These are phyloP conservation scores for Tragelaphus scriptus DNA, from an alignment of 2,113 vertebrate species.

Conservation along the genomic window DNA sequence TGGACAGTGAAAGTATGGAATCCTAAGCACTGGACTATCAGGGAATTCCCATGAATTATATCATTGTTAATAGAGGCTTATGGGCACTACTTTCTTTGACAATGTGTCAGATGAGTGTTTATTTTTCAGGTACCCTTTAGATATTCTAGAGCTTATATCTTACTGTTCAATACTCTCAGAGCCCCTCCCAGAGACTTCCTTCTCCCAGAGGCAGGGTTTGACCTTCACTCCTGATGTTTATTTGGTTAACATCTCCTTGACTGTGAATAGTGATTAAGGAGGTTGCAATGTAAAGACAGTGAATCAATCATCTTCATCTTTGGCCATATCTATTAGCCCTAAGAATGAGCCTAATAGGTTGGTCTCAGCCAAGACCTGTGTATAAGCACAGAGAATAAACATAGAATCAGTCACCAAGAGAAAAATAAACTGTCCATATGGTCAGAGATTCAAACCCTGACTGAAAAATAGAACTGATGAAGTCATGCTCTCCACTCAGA, in stretches of 20 bases:
- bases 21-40: neutral
- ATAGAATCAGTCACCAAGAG: conserved; percentile 84
- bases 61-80: conserved; percentile 81
- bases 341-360: conserved; percentile 90
- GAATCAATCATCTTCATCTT: conserved; percentile 79
- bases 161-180: conserved; percentile 84
- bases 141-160: conserved; percentile 89
- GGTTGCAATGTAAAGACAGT: conserved; percentile 88
- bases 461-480: conserved; percentile 93
- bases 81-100: conserved; percentile 88
- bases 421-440: conserved; percentile 89
- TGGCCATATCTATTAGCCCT: conserved; percentile 82
- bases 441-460: conserved; percentile 93
- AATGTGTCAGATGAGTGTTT: conserved; percentile 87
- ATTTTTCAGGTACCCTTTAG: conserved; percentile 86
- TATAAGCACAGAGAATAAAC: conserved; percentile 84
- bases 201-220: conserved; percentile 90
- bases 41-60: conserved; percentile 72
- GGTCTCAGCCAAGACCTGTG: conserved; percentile 84
- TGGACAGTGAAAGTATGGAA: neutral
- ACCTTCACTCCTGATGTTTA: conserved; percentile 92
- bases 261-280: conserved; percentile 91
- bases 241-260: conserved; percentile 87
- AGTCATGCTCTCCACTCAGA: conserved; percentile 86
- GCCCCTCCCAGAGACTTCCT: conserved; percentile 82